Evolutionary conservation across 2,797 vertebrate genomes (phyloP), one percentile per base, ranked within the genome.

Genomic region (Amphiprion clarkii): DNA sequence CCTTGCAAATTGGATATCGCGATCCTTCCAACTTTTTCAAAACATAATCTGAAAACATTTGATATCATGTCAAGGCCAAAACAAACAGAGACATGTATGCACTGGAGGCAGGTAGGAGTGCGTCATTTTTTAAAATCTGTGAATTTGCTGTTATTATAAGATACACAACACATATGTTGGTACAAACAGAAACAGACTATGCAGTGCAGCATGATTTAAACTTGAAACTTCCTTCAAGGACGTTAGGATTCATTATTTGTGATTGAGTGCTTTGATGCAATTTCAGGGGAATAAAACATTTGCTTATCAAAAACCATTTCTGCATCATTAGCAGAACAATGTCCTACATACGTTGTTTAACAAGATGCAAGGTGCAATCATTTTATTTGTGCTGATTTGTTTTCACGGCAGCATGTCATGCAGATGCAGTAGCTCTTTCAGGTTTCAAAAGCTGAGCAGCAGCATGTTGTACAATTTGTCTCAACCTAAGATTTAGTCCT

Each of bases 191-290:
- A 80, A 40, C 53, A 53, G 6, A 49, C 13, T n/a, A 6, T 19
- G 12, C 56, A 71, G 23, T 44, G 60, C 66, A 79, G 46, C 33
- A 46, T 29, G 25, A 68, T 82, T 73, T n/a, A 49, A 70, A 79
- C 82, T 60, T 59, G 16, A 79, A 84, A 82, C 44, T 82, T 67
- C 3, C 10, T 88, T 88, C 86, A 91, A 91, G 88, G 88, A 82
- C 70, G 5, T 76, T 70, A 65, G 62, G 75, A 81, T 88, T 89
- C 69, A 79, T 90, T 89, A 84, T 70, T 76, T 77, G 71, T 89
- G 91, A 92, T 88, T 88, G 77, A 85, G 78, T 33, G 82, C 89
- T 94, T 94, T 93, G 88, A 92, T 90, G 83, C 82, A 36, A 71
- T 92, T 87, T 91, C 90, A 87, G 57, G 85, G 88, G 87, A 93